A percentile compares a stretch with the other conserved stretches of the same genome.
These are phyloP conservation scores for Spodoptera littoralis DNA, from an alignment of 2,888 invertebrate species.

Conservation along the genomic window DNA sequence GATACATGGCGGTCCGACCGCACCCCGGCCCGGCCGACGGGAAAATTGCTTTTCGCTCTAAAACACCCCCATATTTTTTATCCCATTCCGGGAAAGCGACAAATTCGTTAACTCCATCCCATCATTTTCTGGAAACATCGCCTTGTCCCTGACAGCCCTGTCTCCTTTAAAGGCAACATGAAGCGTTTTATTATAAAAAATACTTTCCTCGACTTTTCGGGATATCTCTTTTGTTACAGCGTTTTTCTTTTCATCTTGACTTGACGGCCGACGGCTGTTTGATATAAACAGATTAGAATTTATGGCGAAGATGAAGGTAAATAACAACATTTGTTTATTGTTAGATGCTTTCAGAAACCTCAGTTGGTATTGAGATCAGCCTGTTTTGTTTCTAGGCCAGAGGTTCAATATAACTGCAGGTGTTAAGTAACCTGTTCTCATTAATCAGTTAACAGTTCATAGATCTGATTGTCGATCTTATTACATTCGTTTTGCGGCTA, in stretches of 20 bases:
- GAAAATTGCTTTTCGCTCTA: slow-evolving; percentile 54
- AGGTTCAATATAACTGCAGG: slow-evolving; percentile 5
- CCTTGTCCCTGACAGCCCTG: slow-evolving; percentile 31
- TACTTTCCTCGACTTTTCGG: background rate
- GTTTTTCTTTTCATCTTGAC: background rate
- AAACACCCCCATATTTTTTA: slow-evolving; percentile 51
- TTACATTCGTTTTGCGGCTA: slow-evolving; percentile 13
- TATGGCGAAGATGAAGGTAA: background rate
- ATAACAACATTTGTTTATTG: background rate
- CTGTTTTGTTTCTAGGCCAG: slow-evolving; percentile 4
- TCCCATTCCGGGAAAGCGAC: slow-evolving; percentile 39
- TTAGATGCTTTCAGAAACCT: background rate
- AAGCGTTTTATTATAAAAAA: slow-evolving; percentile 7
- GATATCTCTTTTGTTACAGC: background rate
- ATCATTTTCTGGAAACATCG: slow-evolving; percentile 18
- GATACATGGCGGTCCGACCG: slow-evolving; percentile 12
- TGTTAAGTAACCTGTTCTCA: slow-evolving; percentile 30
- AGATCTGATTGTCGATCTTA: slow-evolving; percentile 11
- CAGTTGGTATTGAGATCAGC: background rate
- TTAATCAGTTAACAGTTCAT: slow-evolving; percentile 29
- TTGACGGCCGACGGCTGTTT: background rate
- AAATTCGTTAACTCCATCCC: slow-evolving; percentile 39
- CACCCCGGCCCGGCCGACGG: slow-evolving; percentile 30
- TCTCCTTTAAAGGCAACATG: slow-evolving; percentile 18
- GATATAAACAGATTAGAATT: background rate